Evolutionary conservation across 2,113 vertebrate species (phyloP).

Genomic region (Platichthys flesus): DNA sequence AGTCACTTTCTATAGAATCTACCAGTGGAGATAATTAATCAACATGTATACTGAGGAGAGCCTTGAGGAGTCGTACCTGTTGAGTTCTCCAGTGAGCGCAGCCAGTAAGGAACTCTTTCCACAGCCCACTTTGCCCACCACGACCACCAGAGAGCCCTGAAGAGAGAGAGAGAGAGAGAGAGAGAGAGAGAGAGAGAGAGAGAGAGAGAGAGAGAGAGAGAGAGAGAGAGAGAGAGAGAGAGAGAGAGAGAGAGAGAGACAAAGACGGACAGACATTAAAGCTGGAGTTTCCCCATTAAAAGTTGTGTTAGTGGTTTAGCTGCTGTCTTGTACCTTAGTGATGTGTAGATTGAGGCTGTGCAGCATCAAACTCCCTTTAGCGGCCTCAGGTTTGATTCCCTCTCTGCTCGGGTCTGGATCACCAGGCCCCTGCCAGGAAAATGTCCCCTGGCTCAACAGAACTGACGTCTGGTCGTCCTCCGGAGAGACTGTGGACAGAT

Average conservation of each 20-base stretch:
- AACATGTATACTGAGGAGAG: background rate
- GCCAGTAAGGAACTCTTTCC: slow-evolving; percentile 94
- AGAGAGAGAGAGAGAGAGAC: background rate
- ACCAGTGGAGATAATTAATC: too few relatives aligned
- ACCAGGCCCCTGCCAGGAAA: slow-evolving; percentile 85
- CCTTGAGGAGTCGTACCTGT: slow-evolving; percentile 81
- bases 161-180: too few relatives aligned
- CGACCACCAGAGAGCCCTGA: slow-evolving; percentile 90
- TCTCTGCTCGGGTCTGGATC: slow-evolving; percentile 27
- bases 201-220: background rate
- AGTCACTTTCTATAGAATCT: too few relatives aligned
- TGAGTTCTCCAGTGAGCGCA: slow-evolving; percentile 92
- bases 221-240: too few relatives aligned
- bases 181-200: too few relatives aligned
- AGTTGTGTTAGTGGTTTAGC: background rate
- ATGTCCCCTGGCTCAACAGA: slow-evolving; percentile 84
- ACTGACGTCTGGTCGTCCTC: slow-evolving; percentile 75
- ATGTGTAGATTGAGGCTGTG: slow-evolving; percentile 84
- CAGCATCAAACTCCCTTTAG: slow-evolving; percentile 77
- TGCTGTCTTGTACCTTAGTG: slow-evolving; percentile 79
- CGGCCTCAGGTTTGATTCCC: background rate
- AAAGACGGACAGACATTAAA: too few relatives aligned
- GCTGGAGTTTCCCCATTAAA: background rate
- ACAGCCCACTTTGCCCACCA: slow-evolving; percentile 95
- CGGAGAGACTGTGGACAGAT: slow-evolving; percentile 68